phyloP scores from a whole-genome alignment of 2,888 invertebrate genomes.

The Blera fallax region DNA sequence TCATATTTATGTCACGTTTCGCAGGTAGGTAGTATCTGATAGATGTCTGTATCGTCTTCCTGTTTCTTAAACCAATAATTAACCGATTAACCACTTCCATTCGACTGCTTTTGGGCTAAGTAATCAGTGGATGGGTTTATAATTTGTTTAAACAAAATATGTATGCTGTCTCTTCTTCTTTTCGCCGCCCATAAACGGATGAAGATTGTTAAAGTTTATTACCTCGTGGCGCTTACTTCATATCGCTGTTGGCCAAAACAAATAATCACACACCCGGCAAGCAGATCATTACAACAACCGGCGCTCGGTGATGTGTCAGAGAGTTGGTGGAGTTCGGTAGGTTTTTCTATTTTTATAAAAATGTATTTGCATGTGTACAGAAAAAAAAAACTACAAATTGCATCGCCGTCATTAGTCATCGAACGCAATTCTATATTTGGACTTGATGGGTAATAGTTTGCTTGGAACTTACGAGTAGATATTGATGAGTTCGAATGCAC shows the following conservation, averaged over 20 bases:
- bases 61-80: conserved; percentile 5
- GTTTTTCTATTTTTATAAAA: conserved; percentile 15
- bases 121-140: neutral
- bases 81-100: conserved; percentile 1
- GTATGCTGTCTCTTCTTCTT: neutral
- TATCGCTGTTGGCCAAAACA: neutral
- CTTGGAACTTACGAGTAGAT: too few relatives aligned
- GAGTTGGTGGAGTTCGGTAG: neutral
- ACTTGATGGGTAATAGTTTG: neutral
- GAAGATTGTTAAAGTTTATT: conserved; percentile 39
- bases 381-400: conserved; percentile 12
- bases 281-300: neutral
- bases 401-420: conserved; percentile 43
- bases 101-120: neutral
- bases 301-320: neutral
- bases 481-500: neutral
- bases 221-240: neutral
- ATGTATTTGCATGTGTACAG: conserved; percentile 8
- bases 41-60: conserved; percentile 9
- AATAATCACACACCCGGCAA: conserved; percentile 3
- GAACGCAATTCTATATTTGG: conserved; percentile 38
- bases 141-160: conserved; percentile 1
- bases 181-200: neutral
- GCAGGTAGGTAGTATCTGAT: neutral
- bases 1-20: conserved; percentile 31